Percentiles rank a stretch among this genome's conserved stretches.
Evolutionary conservation across 2,888 invertebrate species (phyloP).

Genomic region (Trypoxylon attenuatum): DNA sequence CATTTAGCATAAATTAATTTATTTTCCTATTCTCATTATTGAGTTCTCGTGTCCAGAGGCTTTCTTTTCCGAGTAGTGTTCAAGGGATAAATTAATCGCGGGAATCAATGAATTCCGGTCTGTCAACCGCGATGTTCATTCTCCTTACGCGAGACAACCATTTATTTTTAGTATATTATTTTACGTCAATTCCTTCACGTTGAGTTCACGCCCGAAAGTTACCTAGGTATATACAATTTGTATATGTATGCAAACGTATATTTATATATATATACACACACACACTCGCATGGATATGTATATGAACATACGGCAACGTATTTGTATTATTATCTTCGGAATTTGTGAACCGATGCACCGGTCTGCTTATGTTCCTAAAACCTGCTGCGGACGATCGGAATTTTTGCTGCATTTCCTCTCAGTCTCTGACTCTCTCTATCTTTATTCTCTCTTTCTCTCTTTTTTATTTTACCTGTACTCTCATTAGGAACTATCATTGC

Average conservation of each 20-base stretch:
- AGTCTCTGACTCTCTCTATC: too few relatives aligned
- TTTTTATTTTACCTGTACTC: constrained; percentile 17
- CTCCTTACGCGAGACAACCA: constrained; percentile 17
- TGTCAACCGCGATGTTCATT: constrained; percentile 15
- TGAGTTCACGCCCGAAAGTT: constrained; percentile 39
- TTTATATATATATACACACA: too few relatives aligned
- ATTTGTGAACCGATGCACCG: constrained; percentile 31
- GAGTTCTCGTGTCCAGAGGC: constrained; percentile 47
- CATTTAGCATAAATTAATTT: constrained; percentile 58
- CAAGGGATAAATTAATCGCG: constrained; percentile 32
- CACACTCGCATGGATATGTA: too few relatives aligned
- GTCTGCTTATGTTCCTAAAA: constrained; percentile 46
- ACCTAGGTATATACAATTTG: constrained; percentile 33
- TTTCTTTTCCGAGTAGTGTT: too few relatives aligned
- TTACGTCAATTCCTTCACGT: constrained; percentile 31
- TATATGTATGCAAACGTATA: too few relatives aligned
- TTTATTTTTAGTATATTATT: constrained; percentile 16
- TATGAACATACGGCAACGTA: too few relatives aligned
- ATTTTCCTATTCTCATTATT: constrained; percentile 52
- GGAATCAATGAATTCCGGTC: constrained; percentile 8
- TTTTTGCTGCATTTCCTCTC: constrained; percentile 12
- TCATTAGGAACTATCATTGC: constrained; percentile 19
- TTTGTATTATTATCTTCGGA: too few relatives aligned
- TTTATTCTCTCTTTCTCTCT: constrained; percentile 3
- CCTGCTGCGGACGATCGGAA: constrained; percentile 29